A percentile compares a stretch with the other conserved stretches of the same genome.
Evolutionary conservation across 2,888 invertebrate genomes (phyloP).

Genomic region (Gnatocerus cornutus): DNA sequence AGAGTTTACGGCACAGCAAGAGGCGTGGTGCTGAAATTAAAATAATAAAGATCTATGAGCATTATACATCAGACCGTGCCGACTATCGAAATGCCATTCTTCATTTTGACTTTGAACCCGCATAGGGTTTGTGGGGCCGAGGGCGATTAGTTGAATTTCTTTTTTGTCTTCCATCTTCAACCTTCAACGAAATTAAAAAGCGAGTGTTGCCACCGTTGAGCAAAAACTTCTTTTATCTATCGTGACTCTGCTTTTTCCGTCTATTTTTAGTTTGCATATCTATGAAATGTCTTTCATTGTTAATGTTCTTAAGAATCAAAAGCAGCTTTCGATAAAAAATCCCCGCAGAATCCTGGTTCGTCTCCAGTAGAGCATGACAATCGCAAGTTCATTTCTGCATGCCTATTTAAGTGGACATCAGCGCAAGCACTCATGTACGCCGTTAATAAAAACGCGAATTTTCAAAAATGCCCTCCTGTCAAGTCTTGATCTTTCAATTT

Average conservation of each 20-base stretch:
- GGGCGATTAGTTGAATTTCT: not conserved
- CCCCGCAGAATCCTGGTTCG: constrained; percentile 9
- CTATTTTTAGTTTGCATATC: constrained; percentile 8
- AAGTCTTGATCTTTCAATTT: constrained; percentile 5
- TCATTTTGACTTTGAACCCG: constrained; percentile 26
- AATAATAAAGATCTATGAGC: constrained; percentile 49
- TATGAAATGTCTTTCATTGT: constrained; percentile 8
- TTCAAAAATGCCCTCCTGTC: no score
- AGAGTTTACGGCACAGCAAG: constrained; percentile 42
- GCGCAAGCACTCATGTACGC: constrained; percentile 20
- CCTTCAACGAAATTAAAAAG: no score
- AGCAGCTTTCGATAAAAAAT: constrained; percentile 16
- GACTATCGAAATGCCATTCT: constrained; percentile 38
- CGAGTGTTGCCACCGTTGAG: no score
- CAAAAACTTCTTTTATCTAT: constrained; percentile 1
- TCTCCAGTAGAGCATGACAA: constrained; percentile 24
- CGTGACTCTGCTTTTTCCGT: not conserved
- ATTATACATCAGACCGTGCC: constrained; percentile 41
- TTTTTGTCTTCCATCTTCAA: no score
- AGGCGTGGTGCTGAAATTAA: constrained; percentile 50
- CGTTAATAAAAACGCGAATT: constrained; percentile 9
- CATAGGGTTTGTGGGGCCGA: not conserved
- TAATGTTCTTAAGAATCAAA: constrained; percentile 9
- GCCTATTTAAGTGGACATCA: constrained; percentile 22
- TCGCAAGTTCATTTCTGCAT: constrained; percentile 24